Percentiles rank a stretch among this genome's conserved stretches.
Conservation (phyloP, 2,797 vertebrate genomes). For the Spatula clypeata region DNA sequence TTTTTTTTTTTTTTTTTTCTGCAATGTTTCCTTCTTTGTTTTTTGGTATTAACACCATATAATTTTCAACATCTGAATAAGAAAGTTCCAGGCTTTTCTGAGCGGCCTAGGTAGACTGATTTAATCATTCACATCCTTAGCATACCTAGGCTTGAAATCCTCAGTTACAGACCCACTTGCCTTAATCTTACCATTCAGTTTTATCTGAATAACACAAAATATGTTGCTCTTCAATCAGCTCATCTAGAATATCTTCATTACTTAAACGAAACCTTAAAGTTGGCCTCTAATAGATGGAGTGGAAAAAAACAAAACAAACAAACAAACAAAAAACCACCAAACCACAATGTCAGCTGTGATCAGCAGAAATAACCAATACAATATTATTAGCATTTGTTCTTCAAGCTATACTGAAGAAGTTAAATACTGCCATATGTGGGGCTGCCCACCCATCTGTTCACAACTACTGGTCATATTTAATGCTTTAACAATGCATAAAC, state of each 20-base stretch:
- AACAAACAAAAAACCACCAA: not conserved
- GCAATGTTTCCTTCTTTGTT: not conserved
- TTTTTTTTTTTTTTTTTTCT: not conserved
- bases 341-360: not conserved
- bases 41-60: not conserved
- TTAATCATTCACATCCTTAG: not conserved
- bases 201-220: not conserved
- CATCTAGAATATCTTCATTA: not conserved
- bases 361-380: conserved; percentile 33
- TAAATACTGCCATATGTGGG: conserved; percentile 28
- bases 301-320: not conserved
- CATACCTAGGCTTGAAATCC: not conserved
- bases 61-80: not conserved
- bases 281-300: not conserved
- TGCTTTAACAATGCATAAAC: conserved; percentile 1
- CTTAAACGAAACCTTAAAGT: not conserved
- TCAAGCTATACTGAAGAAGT: conserved; percentile 5
- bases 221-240: not conserved
- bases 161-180: not conserved
- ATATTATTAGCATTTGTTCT: conserved; percentile 32
- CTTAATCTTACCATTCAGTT: not conserved
- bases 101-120: not conserved
- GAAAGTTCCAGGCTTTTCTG: not conserved
- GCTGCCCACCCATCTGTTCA: conserved; percentile 46
- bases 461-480: conserved; percentile 34